These are phyloP conservation scores for Aspidiotus destructor DNA, from an alignment of 2,888 invertebrate genomes.

Conservation along the genomic window DNA sequence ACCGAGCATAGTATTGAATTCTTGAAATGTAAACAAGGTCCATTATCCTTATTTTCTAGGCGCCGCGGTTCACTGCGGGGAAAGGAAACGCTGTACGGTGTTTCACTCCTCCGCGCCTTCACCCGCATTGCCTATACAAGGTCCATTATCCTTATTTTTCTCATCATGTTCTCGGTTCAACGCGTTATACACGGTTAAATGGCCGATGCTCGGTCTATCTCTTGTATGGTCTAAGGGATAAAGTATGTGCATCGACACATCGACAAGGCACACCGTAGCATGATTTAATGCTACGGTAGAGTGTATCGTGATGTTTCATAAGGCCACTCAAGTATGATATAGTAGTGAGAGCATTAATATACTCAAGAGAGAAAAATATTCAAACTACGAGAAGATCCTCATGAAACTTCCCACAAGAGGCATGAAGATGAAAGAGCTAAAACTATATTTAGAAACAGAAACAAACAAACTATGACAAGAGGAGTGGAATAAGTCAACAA, in stretches of 20 bases:
- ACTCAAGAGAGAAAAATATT: not conserved
- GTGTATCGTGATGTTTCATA: not conserved
- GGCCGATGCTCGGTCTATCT: no score
- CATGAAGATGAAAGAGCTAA: not conserved
- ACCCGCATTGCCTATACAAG: no score
- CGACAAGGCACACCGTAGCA: not conserved
- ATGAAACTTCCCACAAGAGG: not conserved
- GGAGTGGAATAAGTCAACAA: not conserved
- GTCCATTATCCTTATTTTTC: no score
- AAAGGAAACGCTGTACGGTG: no score
- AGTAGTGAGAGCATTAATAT: not conserved
- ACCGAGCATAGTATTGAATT: no score
- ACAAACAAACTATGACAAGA: not conserved
- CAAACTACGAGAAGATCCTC: not conserved
- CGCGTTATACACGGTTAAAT: no score
- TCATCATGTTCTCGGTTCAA: no score
- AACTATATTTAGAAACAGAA: not conserved
- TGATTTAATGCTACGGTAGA: not conserved
- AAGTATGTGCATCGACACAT: not conserved
- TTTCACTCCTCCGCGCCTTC: no score
- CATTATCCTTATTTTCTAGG: no score
- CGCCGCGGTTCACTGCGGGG: no score
- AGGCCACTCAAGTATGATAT: not conserved
- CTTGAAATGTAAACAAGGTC: no score
- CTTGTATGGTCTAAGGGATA: no score